Evolutionary conservation across 2,797 vertebrate genomes (phyloP).

Genomic region (Telmatherina bonti): DNA sequence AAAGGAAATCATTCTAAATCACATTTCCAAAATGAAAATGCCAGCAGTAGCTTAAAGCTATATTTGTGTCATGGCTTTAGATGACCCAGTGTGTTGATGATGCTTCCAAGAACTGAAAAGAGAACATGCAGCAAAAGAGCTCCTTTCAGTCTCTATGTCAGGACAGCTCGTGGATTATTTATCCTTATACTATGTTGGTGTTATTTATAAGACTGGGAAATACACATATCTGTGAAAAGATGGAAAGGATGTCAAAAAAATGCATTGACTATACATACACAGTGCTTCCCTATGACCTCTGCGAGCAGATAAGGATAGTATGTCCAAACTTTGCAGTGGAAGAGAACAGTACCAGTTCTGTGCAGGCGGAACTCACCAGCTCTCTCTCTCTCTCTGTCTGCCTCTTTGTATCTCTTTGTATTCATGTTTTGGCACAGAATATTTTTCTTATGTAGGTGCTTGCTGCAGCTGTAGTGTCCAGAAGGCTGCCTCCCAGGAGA

Average conservation of each 20-base stretch:
- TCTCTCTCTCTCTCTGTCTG: conserved; percentile 10
- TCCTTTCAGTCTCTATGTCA: conserved; percentile 44
- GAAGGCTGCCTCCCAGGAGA: conserved; percentile 68
- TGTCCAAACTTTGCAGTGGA: conserved; percentile 60
- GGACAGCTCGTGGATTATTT: conserved; percentile 51
- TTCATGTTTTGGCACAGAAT: conserved; percentile 50
- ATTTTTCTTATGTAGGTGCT: conserved; percentile 62
- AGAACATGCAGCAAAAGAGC: conserved; percentile 46
- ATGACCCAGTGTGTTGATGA: conserved; percentile 68
- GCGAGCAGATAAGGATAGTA: conserved; percentile 52
- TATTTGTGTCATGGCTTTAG: conserved; percentile 72
- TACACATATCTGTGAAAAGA: conserved; percentile 28
- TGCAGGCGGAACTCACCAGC: conserved; percentile 47
- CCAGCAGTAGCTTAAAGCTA: conserved; percentile 77
- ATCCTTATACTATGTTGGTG: conserved; percentile 39
- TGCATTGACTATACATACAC: conserved; percentile 17
- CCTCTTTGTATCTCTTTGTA: conserved; percentile 46
- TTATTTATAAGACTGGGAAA: conserved; percentile 45
- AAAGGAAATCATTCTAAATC: conserved; percentile 63
- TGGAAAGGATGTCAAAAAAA: conserved; percentile 30
- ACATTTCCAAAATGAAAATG: conserved; percentile 75
- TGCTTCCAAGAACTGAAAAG: conserved; percentile 62
- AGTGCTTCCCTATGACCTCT: conserved; percentile 19
- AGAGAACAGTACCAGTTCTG: conserved; percentile 62
- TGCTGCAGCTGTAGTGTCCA: conserved; percentile 72